Base-by-base conservation (phyloP, 2,888 invertebrate species). In the Athrips mouffetella region DNA sequence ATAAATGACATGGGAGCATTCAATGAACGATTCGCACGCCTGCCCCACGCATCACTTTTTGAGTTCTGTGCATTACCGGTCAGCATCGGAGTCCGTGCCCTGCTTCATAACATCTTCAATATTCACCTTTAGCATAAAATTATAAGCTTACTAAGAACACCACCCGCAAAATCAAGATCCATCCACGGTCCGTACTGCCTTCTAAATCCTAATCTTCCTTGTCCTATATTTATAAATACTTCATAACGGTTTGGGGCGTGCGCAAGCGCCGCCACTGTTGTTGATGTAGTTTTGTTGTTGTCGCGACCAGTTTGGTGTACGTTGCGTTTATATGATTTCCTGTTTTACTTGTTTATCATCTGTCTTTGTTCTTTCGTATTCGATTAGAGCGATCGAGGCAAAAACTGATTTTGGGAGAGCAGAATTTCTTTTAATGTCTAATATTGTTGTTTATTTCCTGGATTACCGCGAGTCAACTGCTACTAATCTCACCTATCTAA, bases 161-260 rank as follows among this genome's bases (percentile, higher is more conserved):
- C 25, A 27, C 45, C 31, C 45, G 31, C 21, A 20, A 5, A 23
- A 45, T 45, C 31, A 45, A 21, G 13, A 20, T 31, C 33, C 23
- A 35, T n/a, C n/a, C n/a, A n/a, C n/a, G n/a, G n/a, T n/a, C 33
- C 45, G 29, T 20, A 18, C 37, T 20, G 37, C 39, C 27, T 40
- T 39, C 39, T 39, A 21, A 25, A 48, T 48, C 40, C 40, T 42
- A 23, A 35, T 49, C 31, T 40, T 37, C 16, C 21, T n/a, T 40
- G 45, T 40, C 41, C 49, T 46, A 49, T 49, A 49, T 49, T 46
- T 49, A 49, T 46, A 49, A 49, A 45, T 41, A 41, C 39, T n/a
- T 20, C 39, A 31, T 49, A 49, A 49, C 49, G 49, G 49, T 50
- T 35, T 18, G 23, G 45, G 49, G 49, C 46, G 46, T 27, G 37